Evolutionary conservation across 2,888 invertebrate species (phyloP).

Genomic region (Chrysodeixis includens): DNA sequence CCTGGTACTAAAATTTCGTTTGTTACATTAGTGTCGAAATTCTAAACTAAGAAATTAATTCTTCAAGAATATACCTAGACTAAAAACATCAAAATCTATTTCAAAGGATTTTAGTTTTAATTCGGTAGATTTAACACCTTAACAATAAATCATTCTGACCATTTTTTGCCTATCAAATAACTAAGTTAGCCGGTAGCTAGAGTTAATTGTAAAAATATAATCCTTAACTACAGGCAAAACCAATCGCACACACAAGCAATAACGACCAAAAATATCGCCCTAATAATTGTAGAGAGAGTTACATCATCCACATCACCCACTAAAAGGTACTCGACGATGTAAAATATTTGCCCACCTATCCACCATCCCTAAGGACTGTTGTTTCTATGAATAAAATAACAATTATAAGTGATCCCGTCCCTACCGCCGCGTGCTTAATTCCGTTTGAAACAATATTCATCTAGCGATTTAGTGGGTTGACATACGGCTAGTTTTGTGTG

Average conservation of each 20-base stretch:
- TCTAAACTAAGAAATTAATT: too few species aligned
- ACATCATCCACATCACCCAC: constrained; percentile 48
- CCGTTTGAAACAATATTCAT: constrained; percentile 89
- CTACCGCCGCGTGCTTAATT: constrained; percentile 86
- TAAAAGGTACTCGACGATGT: constrained; percentile 84
- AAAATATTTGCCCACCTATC: constrained; percentile 88
- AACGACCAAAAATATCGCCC: not conserved
- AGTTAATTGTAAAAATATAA: too few species aligned
- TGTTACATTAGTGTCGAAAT: too few species aligned
- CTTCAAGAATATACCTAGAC: too few species aligned
- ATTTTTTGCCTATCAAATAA: too few species aligned
- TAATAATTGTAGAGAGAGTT: constrained; percentile 22
- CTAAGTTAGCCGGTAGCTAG: too few species aligned
- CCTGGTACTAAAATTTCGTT: too few species aligned
- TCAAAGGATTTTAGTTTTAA: too few species aligned
- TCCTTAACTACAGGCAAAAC: too few species aligned
- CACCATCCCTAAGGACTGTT: constrained; percentile 82
- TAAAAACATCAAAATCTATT: too few species aligned
- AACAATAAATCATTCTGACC: too few species aligned
- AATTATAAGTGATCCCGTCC: constrained; percentile 88
- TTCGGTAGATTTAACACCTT: too few species aligned
- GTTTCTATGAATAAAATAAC: constrained; percentile 90
- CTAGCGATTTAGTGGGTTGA: constrained; percentile 79
- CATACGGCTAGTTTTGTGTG: constrained; percentile 60
- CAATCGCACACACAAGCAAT: not conserved